Conservation (phyloP, 1,140 invertebrate genomes). For the Phthorimaea operculella region DNA sequence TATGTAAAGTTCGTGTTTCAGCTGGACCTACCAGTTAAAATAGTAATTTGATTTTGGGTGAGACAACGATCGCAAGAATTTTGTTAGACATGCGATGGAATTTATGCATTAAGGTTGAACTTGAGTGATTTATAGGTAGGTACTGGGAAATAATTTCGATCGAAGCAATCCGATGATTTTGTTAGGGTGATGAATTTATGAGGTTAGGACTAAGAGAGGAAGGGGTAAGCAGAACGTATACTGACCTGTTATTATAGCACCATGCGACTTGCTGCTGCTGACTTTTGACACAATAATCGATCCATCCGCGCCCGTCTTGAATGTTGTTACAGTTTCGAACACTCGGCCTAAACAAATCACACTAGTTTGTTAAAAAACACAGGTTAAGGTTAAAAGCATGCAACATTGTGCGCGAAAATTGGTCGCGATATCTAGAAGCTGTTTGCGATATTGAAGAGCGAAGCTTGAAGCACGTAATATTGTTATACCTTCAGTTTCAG, state of each 20-base stretch:
- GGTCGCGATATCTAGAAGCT: slow-evolving; percentile 47
- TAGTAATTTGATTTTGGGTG: slow-evolving; percentile 44
- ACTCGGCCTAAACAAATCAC: slow-evolving; percentile 66
- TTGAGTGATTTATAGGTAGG: neutral
- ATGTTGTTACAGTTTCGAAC: slow-evolving; percentile 71
- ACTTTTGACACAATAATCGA: slow-evolving; percentile 73
- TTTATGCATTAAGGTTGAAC: slow-evolving; percentile 15
- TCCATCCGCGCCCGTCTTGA: slow-evolving; percentile 69
- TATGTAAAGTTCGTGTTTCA: slow-evolving; percentile 73
- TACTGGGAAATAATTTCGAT: neutral
- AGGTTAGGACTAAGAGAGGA: slow-evolving; percentile 34
- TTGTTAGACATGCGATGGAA: slow-evolving; percentile 30
- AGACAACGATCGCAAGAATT: slow-evolving; percentile 18
- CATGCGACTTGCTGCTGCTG: slow-evolving; percentile 71
- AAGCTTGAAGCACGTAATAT: slow-evolving; percentile 48
- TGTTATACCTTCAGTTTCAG: slow-evolving; percentile 62
- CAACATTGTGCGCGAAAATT: slow-evolving; percentile 46
- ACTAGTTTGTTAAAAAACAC: slow-evolving; percentile 57
- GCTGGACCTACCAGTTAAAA: slow-evolving; percentile 72
- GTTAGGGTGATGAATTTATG: slow-evolving; percentile 7
- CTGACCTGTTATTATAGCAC: slow-evolving; percentile 73
- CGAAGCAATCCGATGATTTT: slow-evolving; percentile 9
- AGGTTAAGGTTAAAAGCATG: slow-evolving; percentile 59
- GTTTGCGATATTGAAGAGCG: slow-evolving; percentile 39
- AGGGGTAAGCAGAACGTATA: slow-evolving; percentile 43